Evolutionary conservation across 2,113 vertebrate genomes (phyloP), one percentile per base, ranked within the genome.

Genomic region (Amphiprion percula): DNA sequence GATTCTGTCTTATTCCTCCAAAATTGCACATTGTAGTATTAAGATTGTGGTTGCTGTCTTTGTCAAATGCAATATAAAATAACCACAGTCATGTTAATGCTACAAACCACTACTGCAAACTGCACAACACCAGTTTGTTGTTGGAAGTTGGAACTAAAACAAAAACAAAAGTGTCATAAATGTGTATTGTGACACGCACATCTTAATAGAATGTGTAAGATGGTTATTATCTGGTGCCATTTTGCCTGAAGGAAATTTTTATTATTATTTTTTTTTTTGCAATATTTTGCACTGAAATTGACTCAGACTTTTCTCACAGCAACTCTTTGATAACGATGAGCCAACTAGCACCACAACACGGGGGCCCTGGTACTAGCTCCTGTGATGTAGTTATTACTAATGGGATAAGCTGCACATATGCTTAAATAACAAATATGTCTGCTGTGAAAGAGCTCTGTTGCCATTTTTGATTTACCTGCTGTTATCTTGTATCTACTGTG

Each of bases 11-110:
- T 37, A 9, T 10, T 47, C 24, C 26, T 63, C 37, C 19, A 70
- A 50, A 44, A 14, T 52, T 66, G 61, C 61, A 33, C 24, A 72
- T 60, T 44, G 41, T 61, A 79, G 61, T 54, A 61, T 61, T 66
- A 17, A 44, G 10, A 50, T 23, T 10, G 10, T 0, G 4, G 8
- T 10, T 37, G 33, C 33, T 37, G 33, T 37, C 33, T 8, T 33
- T 33, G 33, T 4, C 33, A 4, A 37, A 8, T 37, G 33, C 6
- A 37, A 37, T 37, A n/a, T 50, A 50, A 50, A 50, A 8, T 50
- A n/a, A 19, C 47, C 7, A n/a, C 17, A n/a, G 7, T 50, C 8
- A 50, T 37, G 33, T 37, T 8, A 37, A 37, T 37, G 19, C 19
- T 50, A 8, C 1, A 15, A 46, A 41, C 14, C n/a, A 17, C 7